Conservation (phyloP, 2,113 vertebrate species). For the Brachypteracias leptosomus region DNA sequence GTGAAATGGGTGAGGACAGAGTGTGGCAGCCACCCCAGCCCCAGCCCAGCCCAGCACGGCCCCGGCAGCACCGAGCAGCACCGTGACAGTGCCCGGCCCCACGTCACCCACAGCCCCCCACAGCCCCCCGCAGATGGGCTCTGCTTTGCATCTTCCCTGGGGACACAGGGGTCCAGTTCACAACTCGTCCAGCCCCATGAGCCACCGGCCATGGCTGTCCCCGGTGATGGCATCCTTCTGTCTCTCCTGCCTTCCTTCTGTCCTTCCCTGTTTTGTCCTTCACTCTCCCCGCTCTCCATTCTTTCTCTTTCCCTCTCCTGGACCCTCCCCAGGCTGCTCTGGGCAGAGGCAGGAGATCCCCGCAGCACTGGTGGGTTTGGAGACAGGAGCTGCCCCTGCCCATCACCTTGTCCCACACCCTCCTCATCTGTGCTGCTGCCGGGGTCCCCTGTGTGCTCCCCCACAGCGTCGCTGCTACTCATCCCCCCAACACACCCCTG, state of each 20-base stretch:
- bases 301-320: neutral
- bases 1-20: neutral
- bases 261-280: neutral
- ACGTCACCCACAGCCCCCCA: neutral
- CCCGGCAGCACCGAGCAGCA: neutral
- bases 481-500: neutral
- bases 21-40: neutral
- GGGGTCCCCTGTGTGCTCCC: neutral
- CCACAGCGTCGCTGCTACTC: neutral
- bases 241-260: neutral
- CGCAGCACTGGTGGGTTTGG: neutral
- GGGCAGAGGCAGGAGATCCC: neutral
- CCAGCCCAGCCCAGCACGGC: neutral
- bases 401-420: fast-evolving
- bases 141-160: neutral
- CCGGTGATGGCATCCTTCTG: neutral
- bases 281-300: neutral
- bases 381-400: neutral
- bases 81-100: fast-evolving
- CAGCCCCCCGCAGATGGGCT: neutral
- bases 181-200: fast-evolving
- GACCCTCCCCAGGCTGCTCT: neutral
- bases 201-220: neutral
- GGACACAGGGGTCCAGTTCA: neutral
- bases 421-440: neutral